Conservation (phyloP, 2,888 invertebrate genomes). For the Pharmacophagus antenor region DNA sequence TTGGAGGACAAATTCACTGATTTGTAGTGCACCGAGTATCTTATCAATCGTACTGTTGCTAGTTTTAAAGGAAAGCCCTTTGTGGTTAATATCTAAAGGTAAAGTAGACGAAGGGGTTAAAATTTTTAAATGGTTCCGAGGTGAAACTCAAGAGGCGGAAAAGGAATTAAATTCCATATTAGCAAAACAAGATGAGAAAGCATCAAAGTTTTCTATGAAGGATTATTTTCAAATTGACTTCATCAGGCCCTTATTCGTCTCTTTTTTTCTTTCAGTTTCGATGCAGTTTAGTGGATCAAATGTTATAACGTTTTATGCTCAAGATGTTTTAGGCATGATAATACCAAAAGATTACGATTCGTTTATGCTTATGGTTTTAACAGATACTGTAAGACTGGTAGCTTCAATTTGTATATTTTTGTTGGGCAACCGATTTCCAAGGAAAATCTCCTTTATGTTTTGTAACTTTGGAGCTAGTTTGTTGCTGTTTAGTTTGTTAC, state of each 20-base stretch:
- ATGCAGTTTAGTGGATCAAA: slow-evolving; percentile 53
- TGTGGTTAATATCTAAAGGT: slow-evolving; percentile 55
- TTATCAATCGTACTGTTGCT: slow-evolving; percentile 41
- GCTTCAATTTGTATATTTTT: slow-evolving; percentile 36
- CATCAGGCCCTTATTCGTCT: slow-evolving; percentile 46
- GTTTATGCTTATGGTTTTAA: slow-evolving; percentile 47
- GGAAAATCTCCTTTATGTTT: slow-evolving; percentile 43
- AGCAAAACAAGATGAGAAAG: slow-evolving; percentile 40
- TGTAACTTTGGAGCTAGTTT: slow-evolving; percentile 40
- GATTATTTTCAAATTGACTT: slow-evolving; percentile 40
- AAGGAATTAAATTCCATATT: slow-evolving; percentile 47
- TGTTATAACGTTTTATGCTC: slow-evolving; percentile 50
- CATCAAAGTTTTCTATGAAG: slow-evolving; percentile 33
- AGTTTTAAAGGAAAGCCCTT: slow-evolving; percentile 53
- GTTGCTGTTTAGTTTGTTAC: slow-evolving; percentile 40
- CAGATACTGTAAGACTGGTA: slow-evolving; percentile 46
- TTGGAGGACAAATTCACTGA: slow-evolving; percentile 46
- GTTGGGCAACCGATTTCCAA: slow-evolving; percentile 43
- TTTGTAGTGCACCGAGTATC: slow-evolving; percentile 45
- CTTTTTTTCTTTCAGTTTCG: slow-evolving; percentile 43
- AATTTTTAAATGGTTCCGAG: slow-evolving; percentile 49
- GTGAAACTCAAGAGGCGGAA: slow-evolving; percentile 42
- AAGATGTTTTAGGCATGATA: slow-evolving; percentile 47
- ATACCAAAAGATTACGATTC: slow-evolving; percentile 47
- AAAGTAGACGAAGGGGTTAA: slow-evolving; percentile 44